Conservation (phyloP, 2,888 invertebrate species). For the Parnassius orleans region DNA sequence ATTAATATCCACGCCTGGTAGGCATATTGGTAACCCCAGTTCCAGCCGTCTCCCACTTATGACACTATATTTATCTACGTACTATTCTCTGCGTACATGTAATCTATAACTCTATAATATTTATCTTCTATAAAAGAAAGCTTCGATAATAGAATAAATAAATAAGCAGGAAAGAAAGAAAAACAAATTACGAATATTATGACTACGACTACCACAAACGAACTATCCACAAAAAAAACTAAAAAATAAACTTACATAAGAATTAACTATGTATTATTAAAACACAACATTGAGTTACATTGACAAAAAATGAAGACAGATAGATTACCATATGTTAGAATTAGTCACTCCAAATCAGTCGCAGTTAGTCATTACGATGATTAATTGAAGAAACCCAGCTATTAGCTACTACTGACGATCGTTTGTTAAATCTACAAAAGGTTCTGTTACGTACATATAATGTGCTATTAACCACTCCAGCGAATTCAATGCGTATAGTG, state of each 20-base stretch:
- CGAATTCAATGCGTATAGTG: constrained; percentile 6
- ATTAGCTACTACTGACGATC: constrained; percentile 18
- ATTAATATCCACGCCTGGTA: no score
- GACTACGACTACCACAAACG: constrained; percentile 1
- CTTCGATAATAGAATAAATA: neutral
- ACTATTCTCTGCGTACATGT: no score
- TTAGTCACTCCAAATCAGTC: constrained; percentile 25
- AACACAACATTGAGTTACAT: constrained; percentile 7
- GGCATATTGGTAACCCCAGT: no score
- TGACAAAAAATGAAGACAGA: constrained; percentile 9
- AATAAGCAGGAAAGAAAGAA: constrained; percentile 10
- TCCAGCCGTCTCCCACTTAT: no score
- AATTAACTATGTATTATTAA: no score
- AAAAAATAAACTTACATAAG: no score
- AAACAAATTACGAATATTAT: constrained; percentile 9
- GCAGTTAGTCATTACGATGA: constrained; percentile 24
- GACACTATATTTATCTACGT: no score
- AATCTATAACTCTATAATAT: no score
- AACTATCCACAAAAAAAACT: no score
- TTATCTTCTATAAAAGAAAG: no score
- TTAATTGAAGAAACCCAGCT: constrained; percentile 20
- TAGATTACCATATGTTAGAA: constrained; percentile 20
- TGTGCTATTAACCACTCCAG: constrained; percentile 12
- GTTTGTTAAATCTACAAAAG: constrained; percentile 19
- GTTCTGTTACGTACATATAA: constrained; percentile 5